Percentiles rank a stretch among this genome's conserved stretches.
These are phyloP conservation scores for Apodemia mormo DNA, from an alignment of 2,888 invertebrate species.

Conservation along the genomic window DNA sequence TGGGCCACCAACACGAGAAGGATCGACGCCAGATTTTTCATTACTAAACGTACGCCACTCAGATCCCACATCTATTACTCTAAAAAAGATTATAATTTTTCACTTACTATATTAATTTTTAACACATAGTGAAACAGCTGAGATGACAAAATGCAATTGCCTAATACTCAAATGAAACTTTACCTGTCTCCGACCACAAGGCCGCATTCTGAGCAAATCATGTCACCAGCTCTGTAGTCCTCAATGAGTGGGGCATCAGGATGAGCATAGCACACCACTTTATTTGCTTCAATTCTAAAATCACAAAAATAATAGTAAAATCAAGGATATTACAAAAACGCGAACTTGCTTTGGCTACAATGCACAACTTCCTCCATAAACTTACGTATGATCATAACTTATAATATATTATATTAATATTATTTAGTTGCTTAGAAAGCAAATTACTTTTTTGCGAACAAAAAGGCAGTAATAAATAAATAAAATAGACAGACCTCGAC, in stretches of 20 bases:
- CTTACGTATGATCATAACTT: slow-evolving; percentile 54
- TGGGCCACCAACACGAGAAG: slow-evolving; percentile 99
- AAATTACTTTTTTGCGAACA: slow-evolving; percentile 47
- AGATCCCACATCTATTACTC: slow-evolving; percentile 99
- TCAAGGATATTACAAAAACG: slow-evolving; percentile 33
- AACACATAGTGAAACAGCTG: not conserved
- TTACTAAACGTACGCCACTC: slow-evolving; percentile 99
- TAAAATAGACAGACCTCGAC: slow-evolving; percentile 82
- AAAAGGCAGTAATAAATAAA: slow-evolving; percentile 53
- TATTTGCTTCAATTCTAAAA: slow-evolving; percentile 86
- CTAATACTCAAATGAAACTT: slow-evolving; percentile 37
- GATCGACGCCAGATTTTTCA: slow-evolving; percentile 97
- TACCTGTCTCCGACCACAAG: slow-evolving; percentile 99
- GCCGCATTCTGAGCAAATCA: slow-evolving; percentile 99
- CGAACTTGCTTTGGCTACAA: slow-evolving; percentile 4
- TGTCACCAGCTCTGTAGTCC: slow-evolving; percentile 99
- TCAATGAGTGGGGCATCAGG: slow-evolving; percentile 98
- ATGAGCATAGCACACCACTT: slow-evolving; percentile 95
- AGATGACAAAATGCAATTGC: not conserved
- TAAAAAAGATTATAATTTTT: slow-evolving; percentile 53
- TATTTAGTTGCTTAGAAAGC: slow-evolving; percentile 46
- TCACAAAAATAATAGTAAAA: slow-evolving; percentile 48
- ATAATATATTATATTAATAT: slow-evolving; percentile 37
- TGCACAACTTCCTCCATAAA: slow-evolving; percentile 36
- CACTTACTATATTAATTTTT: not conserved